Evolutionary conservation across 2,113 vertebrate species (phyloP).

Genomic region (Gnathonemus echidnorhynchus): DNA sequence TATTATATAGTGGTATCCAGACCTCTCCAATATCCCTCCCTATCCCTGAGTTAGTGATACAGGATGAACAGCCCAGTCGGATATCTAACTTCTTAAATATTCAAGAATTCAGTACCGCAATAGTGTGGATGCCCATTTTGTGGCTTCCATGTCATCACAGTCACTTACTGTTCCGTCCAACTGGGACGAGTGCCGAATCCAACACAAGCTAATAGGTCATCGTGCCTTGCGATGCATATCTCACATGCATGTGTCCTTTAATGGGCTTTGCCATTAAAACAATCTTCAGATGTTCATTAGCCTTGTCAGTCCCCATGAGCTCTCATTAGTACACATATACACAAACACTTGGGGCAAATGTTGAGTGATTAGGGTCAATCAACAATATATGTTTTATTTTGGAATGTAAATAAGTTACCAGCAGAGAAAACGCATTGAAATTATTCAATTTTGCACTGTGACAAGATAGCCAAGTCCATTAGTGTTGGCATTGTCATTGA

Average conservation of each 20-base stretch:
- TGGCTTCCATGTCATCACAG: not conserved
- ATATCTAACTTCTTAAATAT: not conserved
- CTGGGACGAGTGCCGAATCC: not conserved
- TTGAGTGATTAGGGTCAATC: slow-evolving; percentile 5
- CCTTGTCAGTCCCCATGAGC: not conserved
- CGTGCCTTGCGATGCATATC: not conserved
- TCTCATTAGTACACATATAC: not conserved
- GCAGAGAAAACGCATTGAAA: slow-evolving; percentile 11
- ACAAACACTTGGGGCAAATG: not conserved
- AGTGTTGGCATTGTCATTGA: slow-evolving; percentile 23
- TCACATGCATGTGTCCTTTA: not conserved
- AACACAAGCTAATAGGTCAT: not conserved
- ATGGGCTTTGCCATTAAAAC: not conserved
- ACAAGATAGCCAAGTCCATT: slow-evolving; percentile 19
- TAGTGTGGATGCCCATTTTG: not conserved
- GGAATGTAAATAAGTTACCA: not conserved
- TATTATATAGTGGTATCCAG: no score
- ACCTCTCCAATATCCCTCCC: no score
- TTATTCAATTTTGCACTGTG: slow-evolving; percentile 14
- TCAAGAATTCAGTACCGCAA: not conserved
- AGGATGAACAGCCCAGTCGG: not conserved
- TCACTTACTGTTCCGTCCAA: not conserved
- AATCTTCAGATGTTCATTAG: not conserved
- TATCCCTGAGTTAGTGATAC: not conserved
- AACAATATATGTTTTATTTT: not conserved